Base-by-base conservation (phyloP, 2,113 vertebrate species). In the Cochlearius cochlearius region DNA sequence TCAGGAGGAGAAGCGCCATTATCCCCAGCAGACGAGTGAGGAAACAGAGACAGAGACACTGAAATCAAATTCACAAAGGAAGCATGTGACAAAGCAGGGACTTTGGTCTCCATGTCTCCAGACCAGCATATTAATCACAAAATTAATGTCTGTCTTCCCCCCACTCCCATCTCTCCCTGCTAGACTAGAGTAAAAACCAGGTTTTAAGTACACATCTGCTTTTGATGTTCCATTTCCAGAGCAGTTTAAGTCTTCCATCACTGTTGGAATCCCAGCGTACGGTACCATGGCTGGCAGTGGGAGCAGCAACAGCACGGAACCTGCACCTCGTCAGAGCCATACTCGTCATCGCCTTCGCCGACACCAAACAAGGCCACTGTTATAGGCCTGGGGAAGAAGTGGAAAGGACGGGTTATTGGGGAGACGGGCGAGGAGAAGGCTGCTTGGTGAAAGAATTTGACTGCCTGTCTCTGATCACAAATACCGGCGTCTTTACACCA, bases 41-140 rank as follows among this genome's bases (percentile, higher is more conserved):
- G 94, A 92, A 95, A 91, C 36, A 30, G 74, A 85, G 36, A 84
- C 56, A 64, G 88, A 87, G 72, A 83, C 29, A 20, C 3, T 7
- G 56, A 90, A 94, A 95, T 93, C 75, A 79, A 94, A 87, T 93
- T 90, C 66, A 75, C 67, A 69, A 58, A 88, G 50, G 92, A 95
- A 90, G 39, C 39, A 4, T 73, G 74, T 82, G 74, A 74, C 66
- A 82, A 74, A 94, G 71, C 62, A 69, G 56, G 32, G 85, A 90
- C 63, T 88, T 81, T 16, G 76, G 80, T 71, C 77, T 90, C 69
- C 6, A 0, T 36, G 62, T 90, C 88, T 96, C 87, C 92, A 94
- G 73, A 88, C 62, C n/a, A 86, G 19, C 45, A n/a, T 32, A 74
- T 45, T 88, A 78, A 91, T 82, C 62, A 76, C 62, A 88, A 72